Percentiles rank a stretch among this genome's conserved stretches.
Evolutionary conservation across 2,888 invertebrate genomes (phyloP).

Genomic region (Sycophila texana): DNA sequence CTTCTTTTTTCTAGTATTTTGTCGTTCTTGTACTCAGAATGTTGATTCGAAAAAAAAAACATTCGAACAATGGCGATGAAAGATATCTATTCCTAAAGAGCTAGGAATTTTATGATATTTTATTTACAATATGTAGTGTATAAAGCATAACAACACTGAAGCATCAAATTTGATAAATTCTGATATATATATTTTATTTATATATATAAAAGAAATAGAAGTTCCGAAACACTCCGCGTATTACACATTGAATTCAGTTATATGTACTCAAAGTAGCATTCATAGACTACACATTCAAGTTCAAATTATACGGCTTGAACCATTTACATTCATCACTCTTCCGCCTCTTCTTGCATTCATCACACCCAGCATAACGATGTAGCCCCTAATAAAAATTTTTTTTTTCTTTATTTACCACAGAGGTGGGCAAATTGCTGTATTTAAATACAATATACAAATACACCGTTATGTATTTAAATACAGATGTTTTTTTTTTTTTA

Average conservation of each 20-base stretch:
- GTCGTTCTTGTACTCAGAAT: conserved; percentile 42
- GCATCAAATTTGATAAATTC: conserved; percentile 55
- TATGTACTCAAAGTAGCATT: conserved; percentile 68
- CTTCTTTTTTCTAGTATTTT: conserved; percentile 26
- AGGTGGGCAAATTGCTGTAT: conserved; percentile 52
- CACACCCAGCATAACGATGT: conserved; percentile 64
- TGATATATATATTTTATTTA: conserved; percentile 30
- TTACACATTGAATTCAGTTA: conserved; percentile 63
- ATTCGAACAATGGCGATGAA: conserved; percentile 56
- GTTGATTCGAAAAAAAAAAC: conserved; percentile 51
- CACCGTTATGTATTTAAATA: conserved; percentile 52
- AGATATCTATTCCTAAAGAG: conserved; percentile 55
- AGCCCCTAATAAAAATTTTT: conserved; percentile 64
- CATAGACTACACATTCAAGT: conserved; percentile 57
- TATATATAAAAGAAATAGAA: conserved; percentile 58
- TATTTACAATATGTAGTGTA: conserved; percentile 58
- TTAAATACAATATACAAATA: conserved; percentile 48
- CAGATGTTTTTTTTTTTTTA: conserved; percentile 11
- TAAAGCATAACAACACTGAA: conserved; percentile 57
- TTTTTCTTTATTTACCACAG: conserved; percentile 64
- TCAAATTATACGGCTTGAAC: conserved; percentile 57
- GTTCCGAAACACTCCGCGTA: conserved; percentile 71
- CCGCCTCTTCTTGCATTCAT: conserved; percentile 65
- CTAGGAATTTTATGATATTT: conserved; percentile 57
- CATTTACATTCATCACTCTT: conserved; percentile 49